A percentile compares a stretch with the other conserved stretches of the same genome.
phyloP scores from a whole-genome alignment of 1,140 invertebrate genomes.

The Dreissena polymorpha region DNA sequence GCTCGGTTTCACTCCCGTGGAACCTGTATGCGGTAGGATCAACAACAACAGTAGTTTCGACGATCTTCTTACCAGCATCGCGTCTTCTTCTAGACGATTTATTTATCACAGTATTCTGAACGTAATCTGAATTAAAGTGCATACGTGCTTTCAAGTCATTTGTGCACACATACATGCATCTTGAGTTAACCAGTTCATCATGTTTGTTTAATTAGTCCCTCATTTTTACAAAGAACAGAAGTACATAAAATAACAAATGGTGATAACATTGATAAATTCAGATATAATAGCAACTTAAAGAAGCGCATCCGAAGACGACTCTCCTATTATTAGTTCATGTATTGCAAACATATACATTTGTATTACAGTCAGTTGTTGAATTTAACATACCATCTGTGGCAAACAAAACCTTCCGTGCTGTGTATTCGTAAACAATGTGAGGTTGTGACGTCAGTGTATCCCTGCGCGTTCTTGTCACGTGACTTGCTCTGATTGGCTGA shows the following conservation, averaged over 20 bases:
- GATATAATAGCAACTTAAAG: no score
- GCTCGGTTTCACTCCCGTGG: constrained; percentile 41
- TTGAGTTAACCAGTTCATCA: not conserved
- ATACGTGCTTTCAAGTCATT: not conserved
- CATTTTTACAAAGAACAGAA: no score
- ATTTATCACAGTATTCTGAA: not conserved
- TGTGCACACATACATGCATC: not conserved
- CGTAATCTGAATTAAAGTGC: not conserved
- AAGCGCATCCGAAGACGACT: no score
- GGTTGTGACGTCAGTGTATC: constrained; percentile 8
- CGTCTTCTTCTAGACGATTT: not conserved
- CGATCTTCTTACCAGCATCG: constrained; percentile 13
- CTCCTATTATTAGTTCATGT: no score
- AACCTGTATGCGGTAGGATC: constrained; percentile 39
- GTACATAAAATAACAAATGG: no score
- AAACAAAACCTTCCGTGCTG: no score
- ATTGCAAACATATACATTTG: no score
- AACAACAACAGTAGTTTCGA: constrained; percentile 43
- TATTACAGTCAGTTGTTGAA: no score
- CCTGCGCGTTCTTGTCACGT: constrained; percentile 18
- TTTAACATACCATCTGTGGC: no score
- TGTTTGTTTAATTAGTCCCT: no score
- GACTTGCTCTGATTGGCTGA: constrained; percentile 29
- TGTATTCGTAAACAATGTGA: constrained; percentile 22
- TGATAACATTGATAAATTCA: no score